Evolutionary conservation across 2,888 invertebrate genomes (phyloP), one percentile per base, ranked within the genome.

Genomic region (Orthosia gothica): DNA sequence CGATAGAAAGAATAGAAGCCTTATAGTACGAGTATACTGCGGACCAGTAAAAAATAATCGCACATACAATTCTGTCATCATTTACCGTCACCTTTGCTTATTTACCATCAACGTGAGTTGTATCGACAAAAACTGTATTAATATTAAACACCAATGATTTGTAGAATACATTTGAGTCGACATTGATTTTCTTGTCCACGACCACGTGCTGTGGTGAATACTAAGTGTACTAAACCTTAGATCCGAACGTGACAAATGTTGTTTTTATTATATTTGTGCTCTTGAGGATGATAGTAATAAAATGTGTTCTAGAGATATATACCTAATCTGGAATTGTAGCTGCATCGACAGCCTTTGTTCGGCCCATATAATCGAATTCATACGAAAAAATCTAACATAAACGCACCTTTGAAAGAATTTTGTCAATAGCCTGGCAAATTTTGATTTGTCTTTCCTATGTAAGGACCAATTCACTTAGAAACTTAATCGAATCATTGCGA

Each of bases 111-210:
- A 81, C 87, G 86, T 87, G 86, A 73, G 54, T n/a, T 23, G 86
- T 26, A 67, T 82, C 55, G 13, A 67, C 69, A 71, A 74, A 79
- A 75, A 66, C 18, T 23, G 20, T 76, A 80, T 87, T 79, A 87
- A 85, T 87, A 86, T 87, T 86, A 76, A 83, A 85, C 76, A 81
- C 67, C 61, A 11, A 70, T 77, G 69, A 65, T 73, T 84, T 86
- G 80, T 81, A 55, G 83, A 83, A 83, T 85, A 79, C 63, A 72
- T 79, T 76, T 76, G 70, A 62, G 78, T 79, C 57, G 86, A 87
- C 86, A 86, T 84, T 81, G 88, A 79, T 82, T 84, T 84, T 84
- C 71, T 78, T 87, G 87, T 84, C 70, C 76, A 79, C 65, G 77
- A 64, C 49, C 62, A 70, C 1, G 47, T n/a, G 47, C 11, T 62